phyloP scores from a whole-genome alignment of 2,797 vertebrate genomes.

The Siniperca undulata region DNA sequence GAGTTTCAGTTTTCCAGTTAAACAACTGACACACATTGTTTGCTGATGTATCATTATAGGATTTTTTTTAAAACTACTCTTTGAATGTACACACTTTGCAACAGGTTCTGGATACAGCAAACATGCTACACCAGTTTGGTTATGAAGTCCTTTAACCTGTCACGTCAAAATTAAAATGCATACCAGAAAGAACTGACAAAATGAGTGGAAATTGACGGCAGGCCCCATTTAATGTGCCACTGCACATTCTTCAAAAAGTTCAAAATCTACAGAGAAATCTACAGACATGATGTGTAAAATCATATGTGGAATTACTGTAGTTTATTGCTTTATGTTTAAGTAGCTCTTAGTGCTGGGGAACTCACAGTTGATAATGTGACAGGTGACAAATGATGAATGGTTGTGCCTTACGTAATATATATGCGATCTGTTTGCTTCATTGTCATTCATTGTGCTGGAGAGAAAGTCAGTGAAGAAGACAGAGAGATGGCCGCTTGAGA shows the following conservation, averaged over 20 bases:
- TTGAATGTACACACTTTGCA: not conserved
- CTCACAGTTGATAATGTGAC: conserved; percentile 28
- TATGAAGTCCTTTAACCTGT: conserved; percentile 50
- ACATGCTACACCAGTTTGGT: conserved; percentile 55
- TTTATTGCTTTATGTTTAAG: conserved; percentile 4
- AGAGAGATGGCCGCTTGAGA: not conserved
- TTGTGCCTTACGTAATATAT: not conserved
- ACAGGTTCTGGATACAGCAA: not conserved
- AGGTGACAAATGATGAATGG: conserved; percentile 45
- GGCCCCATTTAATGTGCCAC: not conserved
- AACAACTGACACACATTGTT: conserved; percentile 34
- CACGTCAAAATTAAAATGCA: conserved; percentile 55
- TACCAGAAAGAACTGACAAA: conserved; percentile 35
- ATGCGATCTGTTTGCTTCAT: conserved; percentile 12
- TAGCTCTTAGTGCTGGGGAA: conserved; percentile 6
- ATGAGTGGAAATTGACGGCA: conserved; percentile 8
- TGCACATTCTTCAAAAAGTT: conserved; percentile 9
- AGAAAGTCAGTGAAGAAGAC: not conserved
- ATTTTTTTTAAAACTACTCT: no score
- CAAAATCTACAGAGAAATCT: conserved; percentile 1
- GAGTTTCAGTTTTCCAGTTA: conserved; percentile 44
- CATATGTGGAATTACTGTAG: not conserved
- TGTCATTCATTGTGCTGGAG: not conserved
- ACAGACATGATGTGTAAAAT: conserved; percentile 4
- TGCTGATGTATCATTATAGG: conserved; percentile 14